phyloP scores from a whole-genome alignment of 2,797 vertebrate genomes.

The Erpetoichthys calabaricus region DNA sequence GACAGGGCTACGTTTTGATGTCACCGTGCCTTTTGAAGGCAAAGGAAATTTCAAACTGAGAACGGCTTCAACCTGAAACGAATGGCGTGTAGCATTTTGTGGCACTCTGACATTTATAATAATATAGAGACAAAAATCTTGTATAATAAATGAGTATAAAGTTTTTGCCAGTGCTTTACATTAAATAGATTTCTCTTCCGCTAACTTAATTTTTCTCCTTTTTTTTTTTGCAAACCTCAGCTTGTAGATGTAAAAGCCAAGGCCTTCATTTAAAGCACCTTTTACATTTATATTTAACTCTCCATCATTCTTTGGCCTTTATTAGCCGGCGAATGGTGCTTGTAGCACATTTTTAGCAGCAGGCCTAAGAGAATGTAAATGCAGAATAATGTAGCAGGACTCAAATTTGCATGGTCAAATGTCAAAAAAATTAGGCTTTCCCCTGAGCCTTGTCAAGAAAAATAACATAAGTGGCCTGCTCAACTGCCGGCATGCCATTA shows the following conservation, averaged over 20 bases:
- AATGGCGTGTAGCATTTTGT: conserved; percentile 15
- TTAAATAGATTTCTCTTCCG: conserved; percentile 24
- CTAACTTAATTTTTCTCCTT: conserved; percentile 21
- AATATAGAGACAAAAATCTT: conserved; percentile 31
- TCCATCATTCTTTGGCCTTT: conserved; percentile 63
- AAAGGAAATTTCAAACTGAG: conserved; percentile 17
- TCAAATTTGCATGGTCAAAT: conserved; percentile 99
- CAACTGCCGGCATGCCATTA: conserved; percentile 88
- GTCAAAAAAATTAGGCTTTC: conserved; percentile 99
- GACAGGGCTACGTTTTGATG: conserved; percentile 6
- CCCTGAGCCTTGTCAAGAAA: conserved; percentile 93
- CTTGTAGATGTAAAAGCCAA: conserved; percentile 38
- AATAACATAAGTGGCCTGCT: conserved; percentile 87
- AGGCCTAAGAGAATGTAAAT: conserved; percentile 82
- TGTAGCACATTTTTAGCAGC: conserved; percentile 69
- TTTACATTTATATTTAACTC: conserved; percentile 71
- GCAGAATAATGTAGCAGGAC: conserved; percentile 97
- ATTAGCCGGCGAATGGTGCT: conserved; percentile 66
- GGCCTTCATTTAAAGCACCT: conserved; percentile 53
- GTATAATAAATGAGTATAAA: conserved; percentile 35
- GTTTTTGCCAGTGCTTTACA: conserved; percentile 19
- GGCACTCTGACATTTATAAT: conserved; percentile 15
- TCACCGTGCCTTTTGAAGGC: conserved; percentile 7
- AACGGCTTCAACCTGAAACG: conserved; percentile 20
- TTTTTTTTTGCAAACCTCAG: conserved; percentile 35